Evolutionary conservation across 2,113 vertebrate genomes (phyloP).

Genomic region (Myrmecophaga tridactyla): DNA sequence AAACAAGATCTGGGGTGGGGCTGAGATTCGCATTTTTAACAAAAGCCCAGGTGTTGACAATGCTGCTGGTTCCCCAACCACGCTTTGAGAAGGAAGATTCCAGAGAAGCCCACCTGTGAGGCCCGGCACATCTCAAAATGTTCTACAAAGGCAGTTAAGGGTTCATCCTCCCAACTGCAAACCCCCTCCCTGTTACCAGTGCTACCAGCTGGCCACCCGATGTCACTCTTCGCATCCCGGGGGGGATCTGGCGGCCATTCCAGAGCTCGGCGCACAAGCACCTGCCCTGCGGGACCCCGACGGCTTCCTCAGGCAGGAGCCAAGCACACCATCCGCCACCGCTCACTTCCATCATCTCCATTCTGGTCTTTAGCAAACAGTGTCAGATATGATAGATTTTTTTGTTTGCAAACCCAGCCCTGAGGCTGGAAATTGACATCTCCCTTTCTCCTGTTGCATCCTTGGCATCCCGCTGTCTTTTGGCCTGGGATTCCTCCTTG

Average conservation of each 20-base stretch:
- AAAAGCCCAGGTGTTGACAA: accelerated
- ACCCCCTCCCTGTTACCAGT: not conserved
- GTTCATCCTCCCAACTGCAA: not conserved
- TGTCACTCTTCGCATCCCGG: no score
- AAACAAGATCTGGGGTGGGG: not conserved
- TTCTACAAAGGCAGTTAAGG: accelerated
- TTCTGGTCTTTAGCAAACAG: slow-evolving; percentile 27
- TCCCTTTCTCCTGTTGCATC: not conserved
- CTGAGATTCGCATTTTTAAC: not conserved
- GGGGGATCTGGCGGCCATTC: not conserved
- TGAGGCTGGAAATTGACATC: not conserved
- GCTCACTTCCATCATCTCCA: not conserved
- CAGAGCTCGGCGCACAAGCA: not conserved
- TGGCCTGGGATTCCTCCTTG: not conserved
- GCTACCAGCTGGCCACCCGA: not conserved
- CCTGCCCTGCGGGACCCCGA: not conserved
- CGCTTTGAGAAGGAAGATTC: not conserved
- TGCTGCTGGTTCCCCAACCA: not conserved
- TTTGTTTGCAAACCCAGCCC: slow-evolving; percentile 39
- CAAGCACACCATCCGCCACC: accelerated
- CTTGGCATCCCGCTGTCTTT: not conserved
- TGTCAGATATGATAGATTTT: not conserved
- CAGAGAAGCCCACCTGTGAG: not conserved
- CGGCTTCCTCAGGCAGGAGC: not conserved
- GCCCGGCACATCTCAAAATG: not conserved